Conservation (phyloP, 2,888 invertebrate species). For the Carpatolechia fugitivella region DNA sequence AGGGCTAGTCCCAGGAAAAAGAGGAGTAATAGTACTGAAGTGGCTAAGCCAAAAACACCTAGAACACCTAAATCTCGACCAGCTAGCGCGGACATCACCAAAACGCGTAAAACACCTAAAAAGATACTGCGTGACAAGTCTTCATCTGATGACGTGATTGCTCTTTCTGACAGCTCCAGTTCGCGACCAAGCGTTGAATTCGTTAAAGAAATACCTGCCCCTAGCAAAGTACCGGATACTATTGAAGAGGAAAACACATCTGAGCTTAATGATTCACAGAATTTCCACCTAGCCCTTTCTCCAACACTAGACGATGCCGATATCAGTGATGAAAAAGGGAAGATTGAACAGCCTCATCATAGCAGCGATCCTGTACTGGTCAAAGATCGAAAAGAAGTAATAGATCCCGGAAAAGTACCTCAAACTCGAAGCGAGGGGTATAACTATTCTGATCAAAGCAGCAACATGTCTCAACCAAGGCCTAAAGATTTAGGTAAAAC, state of each 20-base stretch:
- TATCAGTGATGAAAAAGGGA: conserved; percentile 27
- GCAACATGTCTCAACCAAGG: conserved; percentile 43
- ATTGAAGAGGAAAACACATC: conserved; percentile 51
- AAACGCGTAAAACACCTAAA: conserved; percentile 44
- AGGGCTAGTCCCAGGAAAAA: conserved; percentile 62
- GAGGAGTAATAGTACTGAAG: conserved; percentile 63
- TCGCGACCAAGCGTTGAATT: conserved; percentile 52
- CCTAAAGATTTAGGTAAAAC: conserved; percentile 50
- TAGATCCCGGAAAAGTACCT: conserved; percentile 45
- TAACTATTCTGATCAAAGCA: conserved; percentile 48
- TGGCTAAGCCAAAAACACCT: conserved; percentile 49
- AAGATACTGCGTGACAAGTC: not conserved
- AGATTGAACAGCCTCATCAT: conserved; percentile 22
- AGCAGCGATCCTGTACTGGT: conserved; percentile 55
- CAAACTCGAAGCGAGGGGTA: conserved; percentile 56
- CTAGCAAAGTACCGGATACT: conserved; percentile 44
- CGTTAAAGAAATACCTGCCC: conserved; percentile 45
- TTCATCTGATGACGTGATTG: conserved; percentile 28
- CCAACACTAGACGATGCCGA: conserved; percentile 45
- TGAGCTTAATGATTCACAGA: conserved; percentile 66
- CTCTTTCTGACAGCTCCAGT: conserved; percentile 36
- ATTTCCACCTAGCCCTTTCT: conserved; percentile 59
- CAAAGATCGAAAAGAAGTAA: conserved; percentile 46
- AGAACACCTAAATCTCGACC: conserved; percentile 60
- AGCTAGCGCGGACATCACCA: conserved; percentile 60